phyloP scores from a whole-genome alignment of 2,113 vertebrate genomes.

The Nycticebus coucang region DNA sequence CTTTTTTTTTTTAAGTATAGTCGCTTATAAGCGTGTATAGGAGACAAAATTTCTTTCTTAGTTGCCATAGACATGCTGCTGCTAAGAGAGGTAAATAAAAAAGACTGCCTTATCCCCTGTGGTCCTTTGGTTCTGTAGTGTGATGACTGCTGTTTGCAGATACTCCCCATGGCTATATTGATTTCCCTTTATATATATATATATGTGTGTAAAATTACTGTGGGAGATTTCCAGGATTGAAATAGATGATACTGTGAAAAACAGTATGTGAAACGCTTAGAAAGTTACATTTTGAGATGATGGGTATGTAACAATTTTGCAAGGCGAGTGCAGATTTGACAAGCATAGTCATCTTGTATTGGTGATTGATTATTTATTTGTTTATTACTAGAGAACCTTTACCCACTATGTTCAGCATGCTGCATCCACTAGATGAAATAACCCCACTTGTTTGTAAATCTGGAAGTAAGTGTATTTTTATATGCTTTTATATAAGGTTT shows the following conservation, averaged over 20 bases:
- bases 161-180: not conserved
- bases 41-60: not conserved
- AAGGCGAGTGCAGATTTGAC: not conserved
- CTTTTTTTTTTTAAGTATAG: not conserved
- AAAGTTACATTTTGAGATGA: not conserved
- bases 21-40: not conserved
- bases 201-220: not conserved
- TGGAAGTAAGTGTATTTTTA: slow-evolving; percentile 87
- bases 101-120: not conserved
- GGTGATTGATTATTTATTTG: slow-evolving; percentile 12
- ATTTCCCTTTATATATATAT: not conserved
- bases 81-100: not conserved
- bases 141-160: not conserved
- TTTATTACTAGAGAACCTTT: slow-evolving; percentile 91
- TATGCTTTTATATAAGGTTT: not conserved
- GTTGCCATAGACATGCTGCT: not conserved
- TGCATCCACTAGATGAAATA: slow-evolving; percentile 97
- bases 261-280: not conserved
- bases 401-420: slow-evolving; percentile 97
- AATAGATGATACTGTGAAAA: not conserved
- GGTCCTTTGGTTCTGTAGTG: not conserved
- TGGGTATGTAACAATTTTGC: not conserved
- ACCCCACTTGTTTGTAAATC: slow-evolving; percentile 94
- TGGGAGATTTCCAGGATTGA: slow-evolving; percentile 14
- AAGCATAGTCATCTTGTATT: not conserved